A percentile compares a stretch with the other conserved stretches of the same genome.
Evolutionary conservation across 2,888 invertebrate genomes (phyloP).

Genomic region (Sabatieria punctata): DNA sequence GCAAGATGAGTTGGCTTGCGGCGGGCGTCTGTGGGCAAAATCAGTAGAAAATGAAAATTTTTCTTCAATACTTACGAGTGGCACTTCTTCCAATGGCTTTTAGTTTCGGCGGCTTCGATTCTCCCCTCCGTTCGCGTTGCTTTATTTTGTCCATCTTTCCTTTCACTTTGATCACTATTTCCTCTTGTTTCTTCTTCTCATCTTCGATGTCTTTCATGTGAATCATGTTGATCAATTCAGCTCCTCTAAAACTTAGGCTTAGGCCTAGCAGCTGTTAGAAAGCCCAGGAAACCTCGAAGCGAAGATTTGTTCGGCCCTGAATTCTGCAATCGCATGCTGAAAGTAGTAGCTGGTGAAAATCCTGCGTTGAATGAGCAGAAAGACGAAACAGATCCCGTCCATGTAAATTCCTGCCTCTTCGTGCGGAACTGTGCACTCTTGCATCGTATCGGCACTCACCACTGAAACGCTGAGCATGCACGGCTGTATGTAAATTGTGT

Average conservation of each 20-base stretch:
- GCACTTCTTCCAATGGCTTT: no score
- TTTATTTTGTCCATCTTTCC: conserved; percentile 80
- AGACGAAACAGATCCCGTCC: conserved; percentile 85
- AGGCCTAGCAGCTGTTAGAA: no score
- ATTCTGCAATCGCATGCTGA: conserved; percentile 80
- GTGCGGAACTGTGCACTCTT: conserved; percentile 50
- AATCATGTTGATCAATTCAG: conserved; percentile 76
- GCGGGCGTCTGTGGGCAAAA: no score
- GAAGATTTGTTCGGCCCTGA: conserved; percentile 75
- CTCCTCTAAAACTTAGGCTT: conserved; percentile 61
- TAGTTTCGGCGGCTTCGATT: no score
- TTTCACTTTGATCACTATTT: conserved; percentile 72
- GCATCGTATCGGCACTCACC: background rate
- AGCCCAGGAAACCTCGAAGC: conserved; percentile 61
- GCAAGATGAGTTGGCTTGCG: no score
- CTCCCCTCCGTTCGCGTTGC: no score
- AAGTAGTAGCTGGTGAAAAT: conserved; percentile 88
- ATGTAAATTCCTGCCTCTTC: conserved; percentile 74
- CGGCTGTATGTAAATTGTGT: background rate
- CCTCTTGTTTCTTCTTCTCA: conserved; percentile 64
- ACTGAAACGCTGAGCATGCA: background rate
- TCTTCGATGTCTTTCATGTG: conserved; percentile 65
- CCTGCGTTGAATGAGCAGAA: conserved; percentile 69
- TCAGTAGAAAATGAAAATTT: no score
- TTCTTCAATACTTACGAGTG: no score